Base-by-base conservation (phyloP, 2,888 invertebrate species). In the Cecidostiba fungosa region DNA sequence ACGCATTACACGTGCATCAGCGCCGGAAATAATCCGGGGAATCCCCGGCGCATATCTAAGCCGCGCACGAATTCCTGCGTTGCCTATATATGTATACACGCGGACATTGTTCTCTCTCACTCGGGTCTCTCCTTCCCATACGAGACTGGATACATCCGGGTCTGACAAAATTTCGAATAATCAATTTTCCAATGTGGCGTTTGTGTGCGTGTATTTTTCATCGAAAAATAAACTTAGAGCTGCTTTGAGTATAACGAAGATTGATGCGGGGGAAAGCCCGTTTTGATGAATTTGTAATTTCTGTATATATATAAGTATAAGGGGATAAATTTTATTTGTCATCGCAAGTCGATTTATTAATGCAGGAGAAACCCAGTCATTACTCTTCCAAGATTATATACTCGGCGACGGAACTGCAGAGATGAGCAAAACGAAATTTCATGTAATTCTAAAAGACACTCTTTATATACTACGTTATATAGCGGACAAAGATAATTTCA, bases 21-120 rank as follows among this genome's bases (percentile, higher is more conserved):
- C 23, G 36, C 29, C 43, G 72, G 54, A 77, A 76, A 72, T 74
- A 74, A 77, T 77, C 74, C 66, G 5, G 50, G 76, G 76, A 82
- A 76, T 82, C 76, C 76, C 59, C 74, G 14, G n/a, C 29, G 77
- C 77, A 77, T 83, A 70, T 83, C 82, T 72, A 77, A 70, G 29
- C 77, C 54, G 54, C 39, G 77, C 70, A 32, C 59, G 72, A 39
- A 83, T 72, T 77, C 72, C 83, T 62, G 72, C 43, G 70, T 4
- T 14, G 26, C 70, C 76, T 69, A 76, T 39, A 54, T 1, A 23
- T 14, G 16, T 23, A 29, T n/a, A 78, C 59, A 19, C 32, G 29
- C n/a, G 26, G 23, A 29, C 47, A 69, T 82, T 62, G 19, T 62
- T 19, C 16, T 10, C 14, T 29, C 26, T 32, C 47, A 10, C 12